Evolutionary conservation across 2,797 vertebrate species (phyloP), one percentile per base, ranked within the genome.

Genomic region (Sciurus vulgaris): DNA sequence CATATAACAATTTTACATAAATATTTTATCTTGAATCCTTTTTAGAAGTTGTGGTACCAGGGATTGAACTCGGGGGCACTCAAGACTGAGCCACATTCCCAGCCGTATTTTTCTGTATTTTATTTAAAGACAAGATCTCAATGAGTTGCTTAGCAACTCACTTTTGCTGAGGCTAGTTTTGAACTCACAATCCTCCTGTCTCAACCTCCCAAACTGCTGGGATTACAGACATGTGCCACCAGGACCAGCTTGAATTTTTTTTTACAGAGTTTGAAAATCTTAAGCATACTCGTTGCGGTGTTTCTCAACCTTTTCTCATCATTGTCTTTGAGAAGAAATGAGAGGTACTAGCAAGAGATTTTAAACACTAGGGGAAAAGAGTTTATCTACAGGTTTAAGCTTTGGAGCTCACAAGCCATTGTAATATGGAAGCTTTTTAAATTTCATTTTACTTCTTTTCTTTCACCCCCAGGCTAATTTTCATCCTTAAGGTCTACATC

Each of bases 1-100:
- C n/a, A 24, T 41, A 63, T 38, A 56, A 7, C 10, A 35, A 11
- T 44, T 81, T 86, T 28, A 51, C 5, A 47, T 2, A 72, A 33
- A 91, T 72, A 41, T 33, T 92, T 95, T 91, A 4, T 12, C 76
- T 94, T 96, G 67, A 89, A 87, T 73, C 41, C 3, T 65, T 70
- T 47, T 47, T 7, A 9, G 44, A 47, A 7, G 44, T 7, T 7
- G 44, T 9, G 44, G 44, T 9, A 47, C 7, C 44, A 9, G 44
- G 44, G 44, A 47, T 47, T 47, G 44, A 47, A 47, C 44, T 47
- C 44, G 8, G 44, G 44, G 44, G 7, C 44, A 47, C 9, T 47
- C 7, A 47, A 7, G 7, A 7, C 44, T 47, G 44, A 47, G 4
- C 44, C 44, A 47, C 44, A 9, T 47, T 9, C 44, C 44, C 44